Evolutionary conservation across 2,888 invertebrate species (phyloP).

Genomic region (Tetranychus piercei): DNA sequence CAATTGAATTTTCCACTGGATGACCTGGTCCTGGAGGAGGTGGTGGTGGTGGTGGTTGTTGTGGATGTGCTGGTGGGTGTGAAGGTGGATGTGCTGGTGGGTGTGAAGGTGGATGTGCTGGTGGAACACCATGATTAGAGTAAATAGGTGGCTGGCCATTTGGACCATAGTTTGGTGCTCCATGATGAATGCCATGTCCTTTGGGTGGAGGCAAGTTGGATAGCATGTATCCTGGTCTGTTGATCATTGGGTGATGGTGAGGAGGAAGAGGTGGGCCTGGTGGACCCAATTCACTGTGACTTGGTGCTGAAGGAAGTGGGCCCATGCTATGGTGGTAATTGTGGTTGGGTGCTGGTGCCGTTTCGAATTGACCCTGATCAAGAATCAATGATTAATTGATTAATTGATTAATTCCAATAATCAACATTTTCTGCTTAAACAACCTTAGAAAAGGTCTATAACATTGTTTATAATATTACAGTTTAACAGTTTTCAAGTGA

Average conservation of each 20-base stretch:
- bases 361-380: neutral
- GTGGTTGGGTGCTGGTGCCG: neutral
- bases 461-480: too few relatives aligned
- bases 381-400: neutral
- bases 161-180: neutral
- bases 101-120: neutral
- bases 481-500: neutral
- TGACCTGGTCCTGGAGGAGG: neutral
- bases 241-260: neutral
- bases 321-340: neutral
- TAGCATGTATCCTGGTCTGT: neutral
- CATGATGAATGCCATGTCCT: neutral
- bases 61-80: neutral
- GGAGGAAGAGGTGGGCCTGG: neutral
- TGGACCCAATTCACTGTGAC: neutral
- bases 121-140: neutral
- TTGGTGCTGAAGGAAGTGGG: neutral
- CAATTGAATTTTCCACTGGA: conserved; percentile 2
- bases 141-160: neutral
- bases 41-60: neutral
- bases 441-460: too few relatives aligned
- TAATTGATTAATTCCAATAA: neutral
- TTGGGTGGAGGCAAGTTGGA: neutral
- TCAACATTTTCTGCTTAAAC: neutral
- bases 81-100: neutral